Evolutionary conservation across 2,888 invertebrate genomes (phyloP).

Genomic region (Spodoptera littoralis): DNA sequence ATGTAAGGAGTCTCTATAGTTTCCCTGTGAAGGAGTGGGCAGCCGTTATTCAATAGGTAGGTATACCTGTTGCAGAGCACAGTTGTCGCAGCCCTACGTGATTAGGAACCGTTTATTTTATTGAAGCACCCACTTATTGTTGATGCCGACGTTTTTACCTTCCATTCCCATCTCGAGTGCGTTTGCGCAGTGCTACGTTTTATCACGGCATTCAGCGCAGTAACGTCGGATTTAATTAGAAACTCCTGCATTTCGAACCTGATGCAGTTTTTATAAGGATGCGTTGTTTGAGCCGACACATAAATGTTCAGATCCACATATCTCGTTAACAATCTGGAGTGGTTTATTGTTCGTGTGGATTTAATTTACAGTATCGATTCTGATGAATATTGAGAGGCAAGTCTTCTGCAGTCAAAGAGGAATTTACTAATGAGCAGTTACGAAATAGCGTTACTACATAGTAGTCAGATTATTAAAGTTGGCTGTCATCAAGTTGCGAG

Average conservation of each 20-base stretch:
- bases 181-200: slow-evolving; percentile 66
- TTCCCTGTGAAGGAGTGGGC: slow-evolving; percentile 40
- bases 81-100: slow-evolving; percentile 62
- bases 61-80: slow-evolving; percentile 55
- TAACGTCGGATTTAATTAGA: slow-evolving; percentile 72
- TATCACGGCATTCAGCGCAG: slow-evolving; percentile 65
- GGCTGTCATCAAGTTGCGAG: slow-evolving; percentile 30
- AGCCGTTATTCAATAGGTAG: slow-evolving; percentile 53
- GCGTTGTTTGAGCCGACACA: slow-evolving; percentile 28
- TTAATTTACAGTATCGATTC: slow-evolving; percentile 24
- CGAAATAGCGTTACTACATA: slow-evolving; percentile 18
- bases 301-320: slow-evolving; percentile 33
- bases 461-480: slow-evolving; percentile 32
- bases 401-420: slow-evolving; percentile 10
- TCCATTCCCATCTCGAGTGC: slow-evolving; percentile 64
- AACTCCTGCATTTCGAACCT: slow-evolving; percentile 61
- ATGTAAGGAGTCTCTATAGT: slow-evolving; percentile 41
- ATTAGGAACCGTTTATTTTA: slow-evolving; percentile 81
- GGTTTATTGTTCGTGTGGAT: slow-evolving; percentile 24
- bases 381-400: slow-evolving; percentile 20
- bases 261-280: slow-evolving; percentile 47
- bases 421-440: slow-evolving; percentile 31
- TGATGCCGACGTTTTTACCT: slow-evolving; percentile 70
- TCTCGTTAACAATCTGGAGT: slow-evolving; percentile 20
- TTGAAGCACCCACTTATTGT: slow-evolving; percentile 77